Conservation (phyloP, 2,888 invertebrate genomes). For the Criorhina ranunculi region DNA sequence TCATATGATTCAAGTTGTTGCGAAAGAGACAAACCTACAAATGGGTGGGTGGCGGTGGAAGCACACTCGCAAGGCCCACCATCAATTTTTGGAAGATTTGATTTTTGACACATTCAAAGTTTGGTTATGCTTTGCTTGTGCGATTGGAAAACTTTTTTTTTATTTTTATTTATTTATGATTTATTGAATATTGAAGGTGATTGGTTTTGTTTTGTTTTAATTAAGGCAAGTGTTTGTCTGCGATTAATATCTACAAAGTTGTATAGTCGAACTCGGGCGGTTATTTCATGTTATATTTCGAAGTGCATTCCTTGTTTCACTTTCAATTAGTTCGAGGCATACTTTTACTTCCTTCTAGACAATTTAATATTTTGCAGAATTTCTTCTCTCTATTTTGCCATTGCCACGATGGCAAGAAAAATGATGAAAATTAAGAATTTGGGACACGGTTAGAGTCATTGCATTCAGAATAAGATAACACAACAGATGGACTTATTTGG, state of each 20-base stretch:
- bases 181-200: constrained; percentile 22
- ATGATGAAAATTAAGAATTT: constrained; percentile 19
- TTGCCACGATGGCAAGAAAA: constrained; percentile 8
- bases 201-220: constrained; percentile 16
- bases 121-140: constrained; percentile 57
- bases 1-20: constrained; percentile 82
- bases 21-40: constrained; percentile 72
- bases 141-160: constrained; percentile 22
- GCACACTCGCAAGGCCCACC: constrained; percentile 59
- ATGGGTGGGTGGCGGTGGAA: constrained; percentile 76
- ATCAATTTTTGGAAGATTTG: constrained; percentile 76
- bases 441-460: constrained; percentile 32
- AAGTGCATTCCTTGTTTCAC: constrained; percentile 35
- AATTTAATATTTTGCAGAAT: background rate
- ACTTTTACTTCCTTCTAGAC: constrained; percentile 5
- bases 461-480: constrained; percentile 33
- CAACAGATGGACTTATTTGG: constrained; percentile 66
- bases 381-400: background rate
- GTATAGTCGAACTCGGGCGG: constrained; percentile 13
- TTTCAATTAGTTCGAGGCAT: background rate
- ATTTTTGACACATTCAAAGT: constrained; percentile 55
- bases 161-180: constrained; percentile 21
- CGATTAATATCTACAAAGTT: constrained; percentile 1
- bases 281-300: constrained; percentile 17
- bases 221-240: constrained; percentile 7